Evolutionary conservation across 2,888 invertebrate genomes (phyloP), one percentile per base, ranked within the genome.

Genomic region (Tridacna gigas): DNA sequence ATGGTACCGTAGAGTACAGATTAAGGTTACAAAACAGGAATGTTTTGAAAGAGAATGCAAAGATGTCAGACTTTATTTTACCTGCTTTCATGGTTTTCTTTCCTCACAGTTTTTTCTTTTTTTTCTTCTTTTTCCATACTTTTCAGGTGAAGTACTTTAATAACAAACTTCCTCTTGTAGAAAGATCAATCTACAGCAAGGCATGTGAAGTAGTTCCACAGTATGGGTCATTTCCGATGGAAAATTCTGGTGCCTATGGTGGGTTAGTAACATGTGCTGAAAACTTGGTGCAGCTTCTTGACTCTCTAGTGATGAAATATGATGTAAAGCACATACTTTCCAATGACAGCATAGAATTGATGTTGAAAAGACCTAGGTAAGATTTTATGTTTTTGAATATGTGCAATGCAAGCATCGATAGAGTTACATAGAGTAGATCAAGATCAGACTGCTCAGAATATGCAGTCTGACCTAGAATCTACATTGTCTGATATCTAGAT

Each of bases 171-270:
- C 88, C 90, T 37, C 45, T 37, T 11, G 66, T 89, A 9, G 82
- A 80, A 37, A 75, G 82, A 18, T 90, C 90, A 4, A 61, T 91
- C 11, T 84, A 89, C 61, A 77, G 83, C 0, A 69, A 74, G 18
- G 89, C 89, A 28, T 88, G 86, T 15, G 45, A 77, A 22, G 91
- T 92, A 1, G 78, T 88, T 9, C 90, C 93, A 20, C 92, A 93
- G 74, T 93, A 93, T 84, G 93, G 93, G 9, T 91, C 90, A 7
- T 91, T 93, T 85, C 88, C 89, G 45, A 90, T 93, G 91, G 89
- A 91, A 82, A 91, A 91, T 74, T 88, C 92, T 15, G 93, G 88
- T 3, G 85, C 94, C 0, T 92, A 91, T 77, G 92, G 92, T 37
- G 94, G 94, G 5, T 91, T 92, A 90, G 91, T 93, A 1, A 88